Evolutionary conservation across 2,888 invertebrate species (phyloP), one percentile per base, ranked within the genome.

Genomic region (Lamellibrachia columna): DNA sequence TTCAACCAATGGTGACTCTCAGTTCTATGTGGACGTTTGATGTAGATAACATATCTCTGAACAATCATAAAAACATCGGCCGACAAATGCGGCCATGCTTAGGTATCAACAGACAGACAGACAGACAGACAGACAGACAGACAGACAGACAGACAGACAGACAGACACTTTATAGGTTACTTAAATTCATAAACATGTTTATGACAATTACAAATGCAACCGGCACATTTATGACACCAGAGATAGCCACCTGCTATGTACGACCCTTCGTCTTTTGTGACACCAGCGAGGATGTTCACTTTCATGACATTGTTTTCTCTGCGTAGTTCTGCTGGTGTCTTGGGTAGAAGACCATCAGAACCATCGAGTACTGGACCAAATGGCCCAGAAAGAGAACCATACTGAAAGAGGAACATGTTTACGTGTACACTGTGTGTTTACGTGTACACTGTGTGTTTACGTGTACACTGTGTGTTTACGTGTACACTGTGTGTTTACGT

Each of bases 301-400:
- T 94, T 94, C 94, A 95, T 94, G 93, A 95, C 95, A 11, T 95
- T 93, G 6, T 95, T 95, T 91, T 95, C 95, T 52, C 95, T 94
- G 53, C 96, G 93, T 93, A 96, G 94, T 6, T 93, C 93, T 53
- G 94, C 94, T 0, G 96, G 96, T 7, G 94, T 94, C 92, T 96
- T 95, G 7, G 95, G 95, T 22, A 96, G 94, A 91, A 96, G 95
- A 2, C 93, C 93, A 75, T 91, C 75, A 3, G 52, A 93, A 1
- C 96, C 96, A 94, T 96, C 96, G 7, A 96, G 95, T 9, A 96
- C 95, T 0, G 96, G 96, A 1, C 95, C 96, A 95, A 96, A 96
- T 1, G 96, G 96, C 58, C 96, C 96, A 55, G 93, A 93, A 52
- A 94, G 90, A 8, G 93, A 93, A 3, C 94, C 94, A 91, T 94